Base-by-base conservation (phyloP, 1,140 invertebrate genomes). In the Ceratina calcarata region DNA sequence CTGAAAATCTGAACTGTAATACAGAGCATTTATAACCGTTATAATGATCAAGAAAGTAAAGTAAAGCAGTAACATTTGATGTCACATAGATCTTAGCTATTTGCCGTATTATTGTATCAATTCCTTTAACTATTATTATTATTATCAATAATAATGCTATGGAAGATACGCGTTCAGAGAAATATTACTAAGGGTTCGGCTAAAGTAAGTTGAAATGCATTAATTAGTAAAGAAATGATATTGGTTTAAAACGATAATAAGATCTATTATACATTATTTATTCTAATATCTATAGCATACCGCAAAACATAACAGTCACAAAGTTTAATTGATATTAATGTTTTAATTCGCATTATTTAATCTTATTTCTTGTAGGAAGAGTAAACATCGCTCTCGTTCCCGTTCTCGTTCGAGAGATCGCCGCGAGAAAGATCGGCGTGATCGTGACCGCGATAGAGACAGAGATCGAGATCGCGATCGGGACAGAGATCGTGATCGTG, bases 361-460 rank as follows among this genome's bases (percentile, higher is more conserved):
- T 57, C 18, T 13, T n/a, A 62, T 45, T 72, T 37, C 86, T 73
- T 91, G 76, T 87, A 93, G 92, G 78, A 94, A 93, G 82, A 93
- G 86, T 84, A 93, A 92, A 82, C 92, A 93, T 80, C 92, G 93
- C 7, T 93, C 93, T 45, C 91, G 93, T 60, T 92, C 92, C 32
- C 90, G 93, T 74, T 93, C 92, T 49, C 90, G 90, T 70, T 93
- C 93, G 16, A 87, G 91, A 51, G 91, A 92, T 37, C 90, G 87
- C 22, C 81, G 90, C 73, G 87, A 91, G 71, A 86, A 90, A 86
- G 94, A 95, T 81, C 92, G 93, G 10, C 87, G 90, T 15, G 91
- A 91, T 76, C 90, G 91, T 0, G 92, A 92, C 72, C 86, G 90
- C 62, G 90, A 90, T 32, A 90, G 91, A 66, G 93, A 93, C 51